A percentile compares a stretch with the other conserved stretches of the same genome.
phyloP scores from a whole-genome alignment of 30 jellyfish, hydroid and myxozoan species.

The Aurelia sp. region DNA sequence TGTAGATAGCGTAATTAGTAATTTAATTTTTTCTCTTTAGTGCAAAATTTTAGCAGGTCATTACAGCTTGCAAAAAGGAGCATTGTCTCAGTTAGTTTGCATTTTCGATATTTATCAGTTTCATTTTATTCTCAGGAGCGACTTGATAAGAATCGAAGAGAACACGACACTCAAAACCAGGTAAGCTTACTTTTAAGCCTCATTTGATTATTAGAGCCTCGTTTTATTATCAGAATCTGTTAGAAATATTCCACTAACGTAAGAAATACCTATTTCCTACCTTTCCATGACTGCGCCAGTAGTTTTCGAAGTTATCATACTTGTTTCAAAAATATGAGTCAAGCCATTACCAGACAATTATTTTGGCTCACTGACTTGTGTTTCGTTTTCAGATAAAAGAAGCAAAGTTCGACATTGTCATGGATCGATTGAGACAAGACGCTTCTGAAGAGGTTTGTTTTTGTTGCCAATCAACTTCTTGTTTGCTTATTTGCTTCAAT shows the following conservation, averaged over 20 bases:
- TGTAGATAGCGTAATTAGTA: too few species aligned
- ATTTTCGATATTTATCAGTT: too few species aligned
- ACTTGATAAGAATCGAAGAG: slow-evolving; percentile 73
- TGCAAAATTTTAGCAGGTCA: too few species aligned
- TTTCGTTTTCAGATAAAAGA: slow-evolving; percentile 70
- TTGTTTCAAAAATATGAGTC: neutral
- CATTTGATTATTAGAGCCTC: too few species aligned
- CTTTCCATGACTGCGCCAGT: neutral
- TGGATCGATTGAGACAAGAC: slow-evolving; percentile 95
- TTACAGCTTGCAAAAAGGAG: too few species aligned
- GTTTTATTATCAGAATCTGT: too few species aligned
- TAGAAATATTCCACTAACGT: neutral
- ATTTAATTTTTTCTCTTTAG: too few species aligned
- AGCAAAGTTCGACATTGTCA: slow-evolving; percentile 83
- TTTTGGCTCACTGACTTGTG: neutral
- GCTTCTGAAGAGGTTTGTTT: slow-evolving; percentile 78
- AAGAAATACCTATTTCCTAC: neutral
- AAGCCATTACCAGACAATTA: too few species aligned
- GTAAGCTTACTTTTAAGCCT: neutral
- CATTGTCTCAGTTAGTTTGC: too few species aligned
- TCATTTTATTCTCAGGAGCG: slow-evolving; percentile 46
- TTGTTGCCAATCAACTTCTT: too few species aligned
- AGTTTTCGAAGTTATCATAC: neutral
- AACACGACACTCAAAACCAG: slow-evolving; percentile 90
- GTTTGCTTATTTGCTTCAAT: too few species aligned